Conservation (phyloP, 2,113 vertebrate genomes). For the Pedetes capensis region DNA sequence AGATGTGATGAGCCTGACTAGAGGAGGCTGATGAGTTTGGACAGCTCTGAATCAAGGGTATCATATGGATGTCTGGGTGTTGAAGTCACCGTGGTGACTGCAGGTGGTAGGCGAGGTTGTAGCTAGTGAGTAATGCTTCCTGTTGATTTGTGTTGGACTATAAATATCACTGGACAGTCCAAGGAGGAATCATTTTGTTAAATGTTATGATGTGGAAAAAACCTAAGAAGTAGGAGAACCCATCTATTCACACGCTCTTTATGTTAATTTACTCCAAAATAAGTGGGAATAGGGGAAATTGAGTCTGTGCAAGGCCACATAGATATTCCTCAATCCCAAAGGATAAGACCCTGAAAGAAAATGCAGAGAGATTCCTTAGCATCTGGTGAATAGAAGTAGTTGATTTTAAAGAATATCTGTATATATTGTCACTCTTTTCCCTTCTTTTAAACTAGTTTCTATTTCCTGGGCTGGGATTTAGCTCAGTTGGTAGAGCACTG, state of each 20-base stretch:
- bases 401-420: too few relatives aligned
- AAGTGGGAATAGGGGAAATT: neutral
- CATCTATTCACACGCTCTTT: neutral
- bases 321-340: neutral
- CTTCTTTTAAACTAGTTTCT: neutral
- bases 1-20: neutral
- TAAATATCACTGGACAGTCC: neutral
- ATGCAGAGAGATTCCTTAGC: neutral
- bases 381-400: neutral
- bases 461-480: too few relatives aligned
- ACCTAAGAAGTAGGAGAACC: neutral
- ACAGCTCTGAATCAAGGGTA: neutral
- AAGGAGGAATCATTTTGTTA: neutral
- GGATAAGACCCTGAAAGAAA: neutral
- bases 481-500: too few relatives aligned
- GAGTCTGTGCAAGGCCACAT: neutral
- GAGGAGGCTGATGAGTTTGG: slow-evolving; percentile 14
- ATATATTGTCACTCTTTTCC: neutral
- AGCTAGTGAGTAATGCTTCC: neutral
- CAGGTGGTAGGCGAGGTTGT: neutral
- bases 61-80: neutral
- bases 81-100: neutral
- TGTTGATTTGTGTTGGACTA: neutral
- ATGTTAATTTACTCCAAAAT: slow-evolving; percentile 8
- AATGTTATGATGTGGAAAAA: neutral